These are phyloP conservation scores for Agrotis segetum DNA, from an alignment of 2,888 invertebrate species.

Conservation along the genomic window DNA sequence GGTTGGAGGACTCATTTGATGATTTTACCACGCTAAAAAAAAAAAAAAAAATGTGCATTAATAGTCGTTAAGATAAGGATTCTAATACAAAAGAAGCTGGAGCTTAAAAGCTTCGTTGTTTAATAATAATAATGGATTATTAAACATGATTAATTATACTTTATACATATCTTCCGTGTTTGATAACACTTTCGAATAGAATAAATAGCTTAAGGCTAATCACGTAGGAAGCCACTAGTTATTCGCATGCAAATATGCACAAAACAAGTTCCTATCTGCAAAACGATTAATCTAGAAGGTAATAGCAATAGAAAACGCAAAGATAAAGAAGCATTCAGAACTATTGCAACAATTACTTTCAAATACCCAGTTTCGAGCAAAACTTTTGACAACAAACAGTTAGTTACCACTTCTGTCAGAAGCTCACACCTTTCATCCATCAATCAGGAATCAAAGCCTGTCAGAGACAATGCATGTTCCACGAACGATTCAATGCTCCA, in stretches of 20 bases:
- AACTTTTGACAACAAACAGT: conserved; percentile 39
- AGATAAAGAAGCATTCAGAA: conserved; percentile 11
- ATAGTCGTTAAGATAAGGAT: conserved; percentile 52
- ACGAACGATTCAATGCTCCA: conserved; percentile 74
- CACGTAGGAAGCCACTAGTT: conserved; percentile 3
- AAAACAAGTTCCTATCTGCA: conserved; percentile 13
- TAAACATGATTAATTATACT: conserved; percentile 16
- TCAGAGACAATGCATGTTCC: conserved; percentile 67
- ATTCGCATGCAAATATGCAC: conserved; percentile 3
- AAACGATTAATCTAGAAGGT: background rate
- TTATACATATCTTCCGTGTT: no score
- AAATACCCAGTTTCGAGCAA: conserved; percentile 22
- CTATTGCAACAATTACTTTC: conserved; percentile 8
- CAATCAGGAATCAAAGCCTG: conserved; percentile 55
- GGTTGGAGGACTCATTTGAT: no score
- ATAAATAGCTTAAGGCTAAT: conserved; percentile 3
- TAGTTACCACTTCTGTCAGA: conserved; percentile 33
- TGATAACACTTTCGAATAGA: background rate
- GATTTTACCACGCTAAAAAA: no score
- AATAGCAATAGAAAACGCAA: background rate
- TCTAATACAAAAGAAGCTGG: conserved; percentile 20
- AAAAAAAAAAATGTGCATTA: conserved; percentile 51
- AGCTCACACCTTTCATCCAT: conserved; percentile 56
- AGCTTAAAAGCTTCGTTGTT: no score
- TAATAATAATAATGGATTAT: background rate